A percentile compares a stretch with the other conserved stretches of the same genome.
Evolutionary conservation across 2,888 invertebrate species (phyloP).

Genomic region (Rhingia campestris): DNA sequence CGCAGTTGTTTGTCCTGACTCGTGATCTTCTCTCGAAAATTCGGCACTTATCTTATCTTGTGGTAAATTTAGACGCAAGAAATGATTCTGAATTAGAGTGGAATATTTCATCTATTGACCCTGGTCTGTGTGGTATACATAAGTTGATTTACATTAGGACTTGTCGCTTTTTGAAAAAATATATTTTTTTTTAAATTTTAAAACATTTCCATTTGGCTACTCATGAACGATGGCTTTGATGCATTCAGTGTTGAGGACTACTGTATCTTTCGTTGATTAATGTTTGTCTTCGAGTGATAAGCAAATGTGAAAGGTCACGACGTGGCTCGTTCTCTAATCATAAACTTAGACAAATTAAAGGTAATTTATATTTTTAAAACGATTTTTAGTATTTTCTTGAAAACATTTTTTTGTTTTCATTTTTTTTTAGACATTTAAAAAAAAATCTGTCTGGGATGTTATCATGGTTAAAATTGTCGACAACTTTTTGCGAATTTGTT

Average conservation of each 20-base stretch:
- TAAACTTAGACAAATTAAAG: conserved; percentile 51
- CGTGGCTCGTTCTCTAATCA: conserved; percentile 47
- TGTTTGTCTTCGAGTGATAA: background rate
- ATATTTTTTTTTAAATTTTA: background rate
- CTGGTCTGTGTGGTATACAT: background rate
- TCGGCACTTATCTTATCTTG: background rate
- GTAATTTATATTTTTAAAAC: conserved; percentile 34
- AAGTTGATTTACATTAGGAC: background rate
- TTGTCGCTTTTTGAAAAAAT: no score
- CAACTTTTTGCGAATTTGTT: background rate
- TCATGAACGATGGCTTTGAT: conserved; percentile 13
- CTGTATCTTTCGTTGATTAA: conserved; percentile 1
- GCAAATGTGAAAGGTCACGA: conserved; percentile 12
- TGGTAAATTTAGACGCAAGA: conserved; percentile 5
- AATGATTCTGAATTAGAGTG: background rate
- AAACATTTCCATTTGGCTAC: background rate
- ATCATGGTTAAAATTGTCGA: background rate
- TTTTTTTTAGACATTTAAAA: background rate
- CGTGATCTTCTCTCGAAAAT: background rate
- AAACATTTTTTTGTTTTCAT: background rate
- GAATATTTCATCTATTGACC: background rate
- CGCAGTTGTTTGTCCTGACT: background rate
- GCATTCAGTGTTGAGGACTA: background rate
- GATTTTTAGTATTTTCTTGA: conserved; percentile 4
- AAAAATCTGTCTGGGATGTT: background rate